phyloP scores from a whole-genome alignment of 1,140 invertebrate species.

The Colletes latitarsis region DNA sequence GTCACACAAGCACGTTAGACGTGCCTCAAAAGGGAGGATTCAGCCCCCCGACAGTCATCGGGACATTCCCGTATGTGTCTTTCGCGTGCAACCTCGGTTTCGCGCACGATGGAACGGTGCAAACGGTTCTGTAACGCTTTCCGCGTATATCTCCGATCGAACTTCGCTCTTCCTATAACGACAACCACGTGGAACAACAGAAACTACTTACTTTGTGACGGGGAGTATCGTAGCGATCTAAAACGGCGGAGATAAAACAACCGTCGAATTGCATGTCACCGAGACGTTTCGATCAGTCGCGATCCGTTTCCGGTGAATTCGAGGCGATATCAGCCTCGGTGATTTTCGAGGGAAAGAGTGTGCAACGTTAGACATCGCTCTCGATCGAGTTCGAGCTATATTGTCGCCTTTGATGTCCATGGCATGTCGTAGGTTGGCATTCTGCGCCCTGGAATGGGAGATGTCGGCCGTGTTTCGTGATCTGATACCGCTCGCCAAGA shows the following conservation, averaged over 20 bases:
- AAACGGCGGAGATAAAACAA: constrained; percentile 32
- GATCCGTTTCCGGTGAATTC: constrained; percentile 36
- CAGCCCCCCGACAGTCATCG: background rate
- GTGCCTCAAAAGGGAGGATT: background rate
- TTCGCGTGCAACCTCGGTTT: constrained; percentile 1
- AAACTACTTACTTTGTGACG: background rate
- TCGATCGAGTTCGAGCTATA: constrained; percentile 30
- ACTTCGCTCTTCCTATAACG: background rate
- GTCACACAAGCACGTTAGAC: background rate
- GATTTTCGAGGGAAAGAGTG: constrained; percentile 22
- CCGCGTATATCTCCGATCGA: constrained; percentile 1
- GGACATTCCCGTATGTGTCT: background rate
- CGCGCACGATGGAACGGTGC: background rate
- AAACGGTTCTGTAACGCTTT: background rate
- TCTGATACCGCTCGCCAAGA: constrained; percentile 64
- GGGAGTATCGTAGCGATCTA: constrained; percentile 22
- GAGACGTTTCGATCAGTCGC: constrained; percentile 53
- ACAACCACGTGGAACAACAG: background rate
- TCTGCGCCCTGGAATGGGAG: constrained; percentile 9
- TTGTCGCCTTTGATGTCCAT: constrained; percentile 30
- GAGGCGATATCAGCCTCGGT: constrained; percentile 41
- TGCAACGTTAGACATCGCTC: constrained; percentile 27
- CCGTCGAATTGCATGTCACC: constrained; percentile 55
- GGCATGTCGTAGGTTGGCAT: constrained; percentile 11
- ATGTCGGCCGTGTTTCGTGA: constrained; percentile 55